Base-by-base conservation (phyloP, 1,140 invertebrate genomes). In the Saxidomus purpurata region DNA sequence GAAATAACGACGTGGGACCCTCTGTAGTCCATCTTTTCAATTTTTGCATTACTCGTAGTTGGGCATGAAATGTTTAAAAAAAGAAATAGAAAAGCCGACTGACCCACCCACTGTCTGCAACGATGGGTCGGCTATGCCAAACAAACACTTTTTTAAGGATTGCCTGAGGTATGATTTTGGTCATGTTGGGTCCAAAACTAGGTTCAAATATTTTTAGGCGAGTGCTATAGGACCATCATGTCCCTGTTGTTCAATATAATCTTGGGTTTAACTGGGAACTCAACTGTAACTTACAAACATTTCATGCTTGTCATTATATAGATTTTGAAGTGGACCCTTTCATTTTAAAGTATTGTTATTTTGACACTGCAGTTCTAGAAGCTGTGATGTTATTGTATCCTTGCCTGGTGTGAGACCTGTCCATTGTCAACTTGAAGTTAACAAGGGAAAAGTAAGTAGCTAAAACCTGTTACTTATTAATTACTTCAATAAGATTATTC, bases 371-470 rank as follows among this genome's bases (percentile, higher is more conserved):
- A 77, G 74, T 36, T 36, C 28, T 40, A 77, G 43, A 77, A 77
- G 38, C 74, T 77, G 74, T 77, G 74, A 77, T 28, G 38, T 77
- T 38, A 77, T 77, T 43, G 36, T 77, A 40, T 77, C 74, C 74
- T 22, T 22, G 74, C 28, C 28, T 15, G 74, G 38, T 47, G 74
- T 77, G 40, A 40, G 38, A 38, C 31, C 28, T 43, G 74, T 77
- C 28, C 74, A 77, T 77, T 77, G 74, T 47, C 74, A 77, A 40
- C 38, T 77, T 38, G 74, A 77, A 77, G 74, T 77, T 77, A 38
- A 77, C 38, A 38, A 38, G 36, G 74, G 74, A 36, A 40, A 77
- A 28, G 74, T 77, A 77, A 77, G 31, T 40, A 77, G 47, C 43
- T 77, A 38, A 77, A 77, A 77, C 74, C 74, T 77, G 40, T 77